phyloP scores from a whole-genome alignment of 2,888 invertebrate species.

The Cyclophora albipunctata region DNA sequence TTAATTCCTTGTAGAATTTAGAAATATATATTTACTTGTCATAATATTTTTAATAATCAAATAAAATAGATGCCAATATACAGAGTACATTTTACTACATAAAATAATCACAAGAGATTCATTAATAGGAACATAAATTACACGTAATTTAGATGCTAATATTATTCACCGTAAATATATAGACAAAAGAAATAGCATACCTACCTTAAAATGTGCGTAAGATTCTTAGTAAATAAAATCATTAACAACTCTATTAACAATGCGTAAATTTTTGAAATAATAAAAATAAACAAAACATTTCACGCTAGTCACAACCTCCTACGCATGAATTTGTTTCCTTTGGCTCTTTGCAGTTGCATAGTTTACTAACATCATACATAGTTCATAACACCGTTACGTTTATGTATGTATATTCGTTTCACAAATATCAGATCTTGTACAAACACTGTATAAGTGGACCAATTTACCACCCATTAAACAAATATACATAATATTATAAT shows the following conservation, averaged over 20 bases:
- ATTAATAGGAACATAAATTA: conserved; percentile 41
- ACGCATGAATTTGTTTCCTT: conserved; percentile 54
- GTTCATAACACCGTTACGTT: no score
- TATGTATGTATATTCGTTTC: conserved; percentile 15
- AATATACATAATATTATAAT: conserved; percentile 23
- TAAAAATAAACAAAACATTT: conserved; percentile 45
- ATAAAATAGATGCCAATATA: conserved; percentile 8
- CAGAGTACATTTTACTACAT: neutral
- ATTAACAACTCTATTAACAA: conserved; percentile 38
- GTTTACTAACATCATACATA: no score
- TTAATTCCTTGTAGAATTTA: no score
- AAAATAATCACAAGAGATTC: conserved; percentile 43
- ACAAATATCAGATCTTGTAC: conserved; percentile 26
- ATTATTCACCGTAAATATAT: conserved; percentile 24
- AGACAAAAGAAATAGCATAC: conserved; percentile 26
- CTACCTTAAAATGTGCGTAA: conserved; percentile 22
- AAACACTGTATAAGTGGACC: conserved; percentile 27
- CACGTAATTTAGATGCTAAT: conserved; percentile 13
- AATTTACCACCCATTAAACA: conserved; percentile 19
- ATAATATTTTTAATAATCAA: neutral
- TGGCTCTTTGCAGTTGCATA: conserved; percentile 39
- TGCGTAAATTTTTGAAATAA: conserved; percentile 54
- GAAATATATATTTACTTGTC: no score
- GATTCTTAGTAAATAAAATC: conserved; percentile 24
- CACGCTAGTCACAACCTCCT: conserved; percentile 54